Evolutionary conservation across 2,888 invertebrate species (phyloP).

Genomic region (Mayetiola destructor): DNA sequence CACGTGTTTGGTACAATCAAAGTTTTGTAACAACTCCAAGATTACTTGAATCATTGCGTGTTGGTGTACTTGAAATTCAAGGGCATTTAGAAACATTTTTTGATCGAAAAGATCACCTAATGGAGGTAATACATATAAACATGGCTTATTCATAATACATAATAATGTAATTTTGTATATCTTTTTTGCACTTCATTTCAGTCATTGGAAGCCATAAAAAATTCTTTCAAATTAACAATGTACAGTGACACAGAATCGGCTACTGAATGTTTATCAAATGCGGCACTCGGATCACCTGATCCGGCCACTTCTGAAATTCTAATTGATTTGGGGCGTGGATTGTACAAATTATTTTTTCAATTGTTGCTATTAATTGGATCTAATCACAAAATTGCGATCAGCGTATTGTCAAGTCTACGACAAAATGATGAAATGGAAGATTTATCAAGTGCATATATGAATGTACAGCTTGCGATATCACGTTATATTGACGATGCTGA

Average conservation of each 20-base stretch:
- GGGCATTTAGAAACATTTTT: slow-evolving; percentile 92
- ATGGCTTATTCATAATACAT: background rate
- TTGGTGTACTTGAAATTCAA: slow-evolving; percentile 80
- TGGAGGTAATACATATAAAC: slow-evolving; percentile 44
- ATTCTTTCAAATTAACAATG: slow-evolving; percentile 60
- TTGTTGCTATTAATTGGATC: slow-evolving; percentile 76
- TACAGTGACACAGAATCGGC: slow-evolving; percentile 44
- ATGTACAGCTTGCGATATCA: slow-evolving; percentile 42
- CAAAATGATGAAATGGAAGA: slow-evolving; percentile 47
- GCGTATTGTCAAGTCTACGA: slow-evolving; percentile 42
- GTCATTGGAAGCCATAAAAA: slow-evolving; percentile 71
- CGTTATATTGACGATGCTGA: slow-evolving; percentile 46
- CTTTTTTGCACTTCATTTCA: slow-evolving; percentile 28
- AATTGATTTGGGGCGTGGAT: slow-evolving; percentile 66
- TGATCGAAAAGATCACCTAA: slow-evolving; percentile 77
- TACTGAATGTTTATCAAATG: slow-evolving; percentile 23
- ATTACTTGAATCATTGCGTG: slow-evolving; percentile 69
- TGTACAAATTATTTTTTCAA: slow-evolving; percentile 89
- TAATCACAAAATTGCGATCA: slow-evolving; percentile 66
- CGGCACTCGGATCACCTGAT: slow-evolving; percentile 35
- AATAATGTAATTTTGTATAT: background rate
- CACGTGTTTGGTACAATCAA: slow-evolving; percentile 75
- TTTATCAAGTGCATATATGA: slow-evolving; percentile 44
- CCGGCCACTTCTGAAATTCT: slow-evolving; percentile 53
- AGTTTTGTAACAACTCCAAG: slow-evolving; percentile 55